Evolutionary conservation across 2,888 invertebrate genomes (phyloP).

Genomic region (Himalopsyche anomala): DNA sequence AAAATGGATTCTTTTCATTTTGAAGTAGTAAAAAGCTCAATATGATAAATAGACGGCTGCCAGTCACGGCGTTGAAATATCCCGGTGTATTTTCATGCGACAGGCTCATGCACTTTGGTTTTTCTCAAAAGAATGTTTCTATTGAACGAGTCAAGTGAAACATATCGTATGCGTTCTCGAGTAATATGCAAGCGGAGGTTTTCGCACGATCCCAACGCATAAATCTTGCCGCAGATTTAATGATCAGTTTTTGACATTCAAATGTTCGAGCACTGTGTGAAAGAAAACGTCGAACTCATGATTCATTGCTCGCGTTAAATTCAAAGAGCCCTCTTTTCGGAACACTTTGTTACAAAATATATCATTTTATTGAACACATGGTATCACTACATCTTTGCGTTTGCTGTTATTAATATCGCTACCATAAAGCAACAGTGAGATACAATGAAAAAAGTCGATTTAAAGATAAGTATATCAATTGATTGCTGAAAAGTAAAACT

Average conservation of each 20-base stretch:
- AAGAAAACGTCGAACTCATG: slow-evolving; percentile 5
- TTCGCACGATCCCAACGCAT: not conserved
- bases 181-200: not conserved
- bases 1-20: no score
- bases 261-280: not conserved
- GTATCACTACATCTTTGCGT: no score
- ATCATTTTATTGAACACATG: not conserved
- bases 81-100: not conserved
- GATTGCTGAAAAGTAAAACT: no score
- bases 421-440: no score
- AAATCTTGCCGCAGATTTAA: slow-evolving; percentile 1
- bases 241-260: slow-evolving; percentile 16
- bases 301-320: slow-evolving; percentile 13
- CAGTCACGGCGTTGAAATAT: not conserved
- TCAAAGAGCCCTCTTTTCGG: not conserved
- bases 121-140: not conserved
- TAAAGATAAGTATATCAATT: no score
- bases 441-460: no score
- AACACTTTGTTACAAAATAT: not conserved
- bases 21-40: no score
- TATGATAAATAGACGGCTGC: not conserved
- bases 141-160: not conserved
- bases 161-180: not conserved
- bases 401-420: no score
- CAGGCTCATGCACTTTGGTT: not conserved